phyloP scores from a whole-genome alignment of 2,113 vertebrate genomes.

The Pluvianellus socialis region DNA sequence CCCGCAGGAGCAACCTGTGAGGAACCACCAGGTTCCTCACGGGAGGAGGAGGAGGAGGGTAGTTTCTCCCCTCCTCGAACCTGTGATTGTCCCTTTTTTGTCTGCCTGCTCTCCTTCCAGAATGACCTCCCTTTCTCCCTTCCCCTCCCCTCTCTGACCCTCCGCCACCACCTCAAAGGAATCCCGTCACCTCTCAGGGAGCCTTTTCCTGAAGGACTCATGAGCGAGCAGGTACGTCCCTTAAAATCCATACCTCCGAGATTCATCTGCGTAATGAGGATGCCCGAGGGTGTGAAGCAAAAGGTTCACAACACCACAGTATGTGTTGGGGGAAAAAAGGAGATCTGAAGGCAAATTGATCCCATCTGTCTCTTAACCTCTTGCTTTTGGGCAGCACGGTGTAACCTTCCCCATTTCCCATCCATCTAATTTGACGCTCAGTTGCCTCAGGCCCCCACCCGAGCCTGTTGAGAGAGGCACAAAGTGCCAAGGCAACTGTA shows the following conservation, averaged over 20 bases:
- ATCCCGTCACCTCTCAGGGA: neutral
- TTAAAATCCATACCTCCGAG: neutral
- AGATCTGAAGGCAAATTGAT: neutral
- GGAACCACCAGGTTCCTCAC: no score
- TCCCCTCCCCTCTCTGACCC: accelerated
- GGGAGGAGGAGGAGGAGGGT: no score
- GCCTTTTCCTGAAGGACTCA: neutral
- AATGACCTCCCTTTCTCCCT: neutral
- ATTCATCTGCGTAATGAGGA: accelerated
- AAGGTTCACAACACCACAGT: neutral
- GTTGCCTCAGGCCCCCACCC: neutral
- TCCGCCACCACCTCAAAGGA: accelerated
- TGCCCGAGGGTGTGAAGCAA: neutral
- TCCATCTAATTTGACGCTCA: neutral
- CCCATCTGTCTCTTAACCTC: neutral
- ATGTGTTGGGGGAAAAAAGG: neutral
- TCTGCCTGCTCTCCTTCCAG: neutral
- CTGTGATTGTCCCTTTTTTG: neutral
- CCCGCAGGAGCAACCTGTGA: no score
- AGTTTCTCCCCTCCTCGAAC: neutral
- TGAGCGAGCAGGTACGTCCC: neutral
- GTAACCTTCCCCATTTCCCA: neutral
- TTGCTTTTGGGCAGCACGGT: accelerated
- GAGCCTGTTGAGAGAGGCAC: neutral
- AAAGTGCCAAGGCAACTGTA: neutral